Evolutionary conservation across 53 echinoderm and acorn worm genomes (phyloP).

Genomic region (Henricia sp.): DNA sequence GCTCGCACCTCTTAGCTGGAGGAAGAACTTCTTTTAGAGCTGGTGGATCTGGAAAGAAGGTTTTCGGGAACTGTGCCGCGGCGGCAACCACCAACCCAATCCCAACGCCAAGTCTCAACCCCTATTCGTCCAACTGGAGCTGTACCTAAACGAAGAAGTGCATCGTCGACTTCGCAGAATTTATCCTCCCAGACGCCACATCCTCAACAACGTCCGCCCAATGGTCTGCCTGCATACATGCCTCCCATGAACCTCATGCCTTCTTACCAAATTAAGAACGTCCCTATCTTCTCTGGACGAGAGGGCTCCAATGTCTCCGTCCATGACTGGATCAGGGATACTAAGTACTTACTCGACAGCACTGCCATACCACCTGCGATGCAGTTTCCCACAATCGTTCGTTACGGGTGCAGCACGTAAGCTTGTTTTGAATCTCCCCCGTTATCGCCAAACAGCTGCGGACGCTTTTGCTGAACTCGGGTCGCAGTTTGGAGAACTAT

Average conservation of each 20-base stretch:
- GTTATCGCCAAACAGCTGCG: background rate
- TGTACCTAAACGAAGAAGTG: background rate
- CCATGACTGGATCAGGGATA: conserved; percentile 49
- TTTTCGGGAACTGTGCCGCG: background rate
- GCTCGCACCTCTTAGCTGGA: too few relatives aligned
- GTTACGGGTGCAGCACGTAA: conserved; percentile 49
- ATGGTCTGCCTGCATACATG: background rate
- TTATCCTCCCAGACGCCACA: background rate
- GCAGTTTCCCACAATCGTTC: conserved; percentile 13
- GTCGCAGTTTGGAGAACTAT: conserved; percentile 40
- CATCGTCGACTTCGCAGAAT: too few relatives aligned
- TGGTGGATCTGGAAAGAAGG: background rate
- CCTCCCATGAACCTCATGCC: background rate
- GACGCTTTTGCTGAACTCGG: conserved; percentile 35
- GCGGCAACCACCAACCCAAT: background rate
- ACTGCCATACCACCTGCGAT: background rate
- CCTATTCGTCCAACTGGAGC: background rate
- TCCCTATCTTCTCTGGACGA: conserved; percentile 12
- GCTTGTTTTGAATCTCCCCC: conserved; percentile 36
- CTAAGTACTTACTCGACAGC: conserved; percentile 5
- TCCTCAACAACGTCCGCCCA: background rate
- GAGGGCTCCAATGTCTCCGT: conserved; percentile 20
- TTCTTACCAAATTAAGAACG: conserved; percentile 20
- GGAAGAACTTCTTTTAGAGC: background rate
- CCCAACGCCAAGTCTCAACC: background rate